These are phyloP conservation scores for Heteromurus nitidus DNA, from an alignment of 2,888 invertebrate species.

Conservation along the genomic window DNA sequence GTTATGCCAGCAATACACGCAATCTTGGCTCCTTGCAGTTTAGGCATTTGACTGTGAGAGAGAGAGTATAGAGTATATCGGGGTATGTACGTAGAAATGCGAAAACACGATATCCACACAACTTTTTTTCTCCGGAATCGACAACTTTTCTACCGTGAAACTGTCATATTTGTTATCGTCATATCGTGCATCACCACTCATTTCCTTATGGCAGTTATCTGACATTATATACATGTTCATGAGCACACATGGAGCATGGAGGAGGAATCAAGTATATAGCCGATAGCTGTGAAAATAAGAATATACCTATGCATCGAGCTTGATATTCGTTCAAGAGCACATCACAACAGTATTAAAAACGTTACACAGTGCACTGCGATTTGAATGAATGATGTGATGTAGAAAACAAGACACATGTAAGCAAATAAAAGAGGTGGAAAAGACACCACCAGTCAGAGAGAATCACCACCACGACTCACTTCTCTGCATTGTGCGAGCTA, in stretches of 20 bases:
- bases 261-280: background rate
- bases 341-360: background rate
- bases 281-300: too few species aligned
- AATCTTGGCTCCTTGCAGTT: background rate
- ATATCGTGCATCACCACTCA: slow-evolving; percentile 23
- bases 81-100: too few species aligned
- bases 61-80: background rate
- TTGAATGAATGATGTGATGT: slow-evolving; percentile 47
- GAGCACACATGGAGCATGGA: too few species aligned
- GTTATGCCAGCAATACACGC: slow-evolving; percentile 11
- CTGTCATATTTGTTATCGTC: slow-evolving; percentile 15
- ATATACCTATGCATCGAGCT: too few species aligned
- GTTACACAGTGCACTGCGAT: slow-evolving; percentile 15
- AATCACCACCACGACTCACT: slow-evolving; percentile 21
- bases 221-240: slow-evolving; percentile 4
- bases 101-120: background rate
- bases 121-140: slow-evolving; percentile 27
- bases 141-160: slow-evolving; percentile 1
- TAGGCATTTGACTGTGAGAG: background rate
- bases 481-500: background rate
- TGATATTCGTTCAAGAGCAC: slow-evolving; percentile 8
- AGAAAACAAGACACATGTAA: slow-evolving; percentile 29
- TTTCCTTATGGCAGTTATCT: slow-evolving; percentile 12
- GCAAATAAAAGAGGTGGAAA: slow-evolving; percentile 38
- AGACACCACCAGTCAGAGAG: slow-evolving; percentile 14